Percentiles rank a stretch among this genome's conserved stretches.
Evolutionary conservation across 53 echinoderm and acorn worm species (phyloP).

Genomic region (Luidia sarsii): DNA sequence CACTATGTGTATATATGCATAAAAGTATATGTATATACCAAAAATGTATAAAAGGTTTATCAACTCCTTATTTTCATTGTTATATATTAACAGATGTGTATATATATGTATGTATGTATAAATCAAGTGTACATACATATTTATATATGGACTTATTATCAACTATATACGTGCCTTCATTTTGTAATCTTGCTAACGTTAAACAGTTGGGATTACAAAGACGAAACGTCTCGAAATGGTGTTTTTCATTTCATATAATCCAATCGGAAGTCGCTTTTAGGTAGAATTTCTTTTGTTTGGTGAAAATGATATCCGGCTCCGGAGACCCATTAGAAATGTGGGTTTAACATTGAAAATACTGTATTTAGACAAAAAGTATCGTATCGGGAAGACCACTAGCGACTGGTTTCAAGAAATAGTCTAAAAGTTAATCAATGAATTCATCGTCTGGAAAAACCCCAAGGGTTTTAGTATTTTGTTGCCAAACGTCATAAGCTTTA

Average conservation of each 20-base stretch:
- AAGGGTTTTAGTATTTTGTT: too few species aligned
- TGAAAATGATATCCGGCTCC: too few species aligned
- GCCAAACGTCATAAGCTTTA: too few species aligned
- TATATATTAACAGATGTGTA: constrained; percentile 17
- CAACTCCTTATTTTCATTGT: constrained; percentile 40
- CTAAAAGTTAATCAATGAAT: too few species aligned
- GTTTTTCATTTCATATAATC: too few species aligned
- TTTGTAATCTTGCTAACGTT: constrained; percentile 46
- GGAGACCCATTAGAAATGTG: too few species aligned
- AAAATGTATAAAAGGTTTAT: constrained; percentile 20
- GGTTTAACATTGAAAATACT: not conserved
- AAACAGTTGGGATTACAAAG: not conserved
- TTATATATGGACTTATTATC: constrained; percentile 51
- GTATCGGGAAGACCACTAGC: too few species aligned
- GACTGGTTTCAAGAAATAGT: too few species aligned
- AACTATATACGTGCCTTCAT: constrained; percentile 45
- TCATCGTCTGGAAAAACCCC: too few species aligned
- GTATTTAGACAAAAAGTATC: too few species aligned
- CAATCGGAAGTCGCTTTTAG: too few species aligned
- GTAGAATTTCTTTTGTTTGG: not conserved
- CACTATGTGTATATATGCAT: constrained; percentile 43
- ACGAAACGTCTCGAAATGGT: not conserved
- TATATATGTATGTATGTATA: constrained; percentile 47
- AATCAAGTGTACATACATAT: constrained; percentile 57
- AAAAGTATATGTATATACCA: constrained; percentile 51